Base-by-base conservation (phyloP, 1,140 invertebrate genomes). In the Drepana arcuata region DNA sequence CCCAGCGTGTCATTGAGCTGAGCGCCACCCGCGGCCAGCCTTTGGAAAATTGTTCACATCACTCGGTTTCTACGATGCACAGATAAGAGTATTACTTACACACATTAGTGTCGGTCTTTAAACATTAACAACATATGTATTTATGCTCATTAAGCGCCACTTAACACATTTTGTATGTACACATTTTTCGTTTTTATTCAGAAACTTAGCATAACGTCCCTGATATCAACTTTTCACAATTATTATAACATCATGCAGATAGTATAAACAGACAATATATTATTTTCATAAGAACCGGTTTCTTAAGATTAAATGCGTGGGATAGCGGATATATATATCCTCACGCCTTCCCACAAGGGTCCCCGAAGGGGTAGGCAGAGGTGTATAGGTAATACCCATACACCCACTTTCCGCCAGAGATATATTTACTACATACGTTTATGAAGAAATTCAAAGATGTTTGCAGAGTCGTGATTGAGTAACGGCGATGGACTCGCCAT, bases 41-140 rank as follows among this genome's bases (percentile, higher is more conserved):
- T 48, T 39, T 34, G 62, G 69, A 71, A 77, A 73, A 77, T 73
- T 48, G 51, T 43, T 49, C 14, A 36, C 31, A 42, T 49, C 34
- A 34, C 41, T 29, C 34, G 28, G 28, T n/a, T 47, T 37, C 39
- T 32, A 34, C 34, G 52, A 57, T 65, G 53, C 36, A 62, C 54
- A 56, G 62, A 71, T 74, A 47, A 26, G 33, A 50, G 39, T 47
- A 36, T 50, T 42, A 45, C 54, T 58, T 61, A 59, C 49, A 59
- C 51, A 39, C 44, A 47, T 58, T 51, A 51, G 55, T 61, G 43
- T 51, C 52, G 54, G 33, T 34, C 14, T 34, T 49, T 53, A 44
- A 21, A 32, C 45, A 32, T 27, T 10, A n/a, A n/a, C 2, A 6
- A 26, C 18, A 9, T 5, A 5, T 21, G 9, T 21, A 21, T 21